Conservation (phyloP, 2,888 invertebrate species). For the Oscheius onirici region DNA sequence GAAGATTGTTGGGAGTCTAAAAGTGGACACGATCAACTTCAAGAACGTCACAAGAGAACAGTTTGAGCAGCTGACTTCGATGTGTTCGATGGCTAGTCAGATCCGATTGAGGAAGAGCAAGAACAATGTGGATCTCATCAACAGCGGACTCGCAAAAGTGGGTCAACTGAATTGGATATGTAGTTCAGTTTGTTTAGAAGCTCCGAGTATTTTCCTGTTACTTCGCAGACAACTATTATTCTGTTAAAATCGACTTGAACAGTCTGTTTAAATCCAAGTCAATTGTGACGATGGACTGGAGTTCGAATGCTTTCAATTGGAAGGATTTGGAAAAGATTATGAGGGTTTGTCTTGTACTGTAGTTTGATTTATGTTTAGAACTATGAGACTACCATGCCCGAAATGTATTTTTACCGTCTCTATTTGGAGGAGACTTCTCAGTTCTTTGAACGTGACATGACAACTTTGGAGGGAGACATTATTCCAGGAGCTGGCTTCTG, state of each 20-base stretch:
- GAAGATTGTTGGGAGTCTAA: not conserved
- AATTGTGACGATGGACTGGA: not conserved
- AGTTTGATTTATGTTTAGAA: not conserved
- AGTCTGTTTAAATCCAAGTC: not conserved
- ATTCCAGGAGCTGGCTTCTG: not conserved
- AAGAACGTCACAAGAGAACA: not conserved
- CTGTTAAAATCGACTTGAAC: not conserved
- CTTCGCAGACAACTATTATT: not conserved
- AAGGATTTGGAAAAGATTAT: not conserved
- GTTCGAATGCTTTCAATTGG: not conserved
- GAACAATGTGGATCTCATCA: not conserved
- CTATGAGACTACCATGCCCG: not conserved
- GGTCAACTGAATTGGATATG: not conserved
- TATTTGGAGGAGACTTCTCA: not conserved
- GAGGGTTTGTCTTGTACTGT: not conserved
- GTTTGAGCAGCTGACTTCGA: not conserved
- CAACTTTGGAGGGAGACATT: not conserved
- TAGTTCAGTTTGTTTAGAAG: not conserved
- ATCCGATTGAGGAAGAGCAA: not conserved
- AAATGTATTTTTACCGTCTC: conserved; percentile 3
- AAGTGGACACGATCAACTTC: not conserved
- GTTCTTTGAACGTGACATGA: conserved; percentile 2
- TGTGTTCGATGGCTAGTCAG: not conserved
- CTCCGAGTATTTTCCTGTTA: not conserved
- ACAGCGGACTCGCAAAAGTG: conserved; percentile 1